Evolutionary conservation across 92 coral and sea anemone genomes (phyloP), one percentile per base, ranked within the genome.

Genomic region (Umimayanthus chanpuru): DNA sequence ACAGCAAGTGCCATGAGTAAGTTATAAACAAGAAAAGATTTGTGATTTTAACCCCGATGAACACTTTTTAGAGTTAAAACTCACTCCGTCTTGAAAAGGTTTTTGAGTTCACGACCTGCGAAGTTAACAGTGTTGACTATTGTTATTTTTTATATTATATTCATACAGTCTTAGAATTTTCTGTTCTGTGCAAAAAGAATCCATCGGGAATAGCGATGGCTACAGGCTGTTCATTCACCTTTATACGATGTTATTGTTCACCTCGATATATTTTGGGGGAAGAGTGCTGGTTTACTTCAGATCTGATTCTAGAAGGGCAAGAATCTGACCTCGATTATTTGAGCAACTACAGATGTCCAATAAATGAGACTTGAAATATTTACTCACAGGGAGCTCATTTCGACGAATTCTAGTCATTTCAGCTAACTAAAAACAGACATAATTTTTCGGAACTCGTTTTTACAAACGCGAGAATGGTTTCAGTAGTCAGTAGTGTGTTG

Each of bases 321-420:
- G 12, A 76, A 39, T 76, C 28, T 76, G 80, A 76, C 80, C 80
- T 23, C 25, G 58, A 76, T 38, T 58, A 76, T 76, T 9, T 76
- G 70, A 12, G 9, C 30, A 29, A 41, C 21, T 43, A 18, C 20
- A 80, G 43, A 53, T 28, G 41, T 49, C 12, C 26, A 53, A 55
- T 6, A 28, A 79, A 0, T 79, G 68, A 61, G 9, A 61, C 25
- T 61, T 20, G 7, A 61, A 61, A 6, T 18, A 61, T 61, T 61
- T 61, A 21, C 68, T 61, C 68, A 21, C 68, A 61, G 68, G 58
- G 58, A 12, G 58, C 12, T 53, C 18, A 53, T 12, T 53, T 53
- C 20, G 11, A 14, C 26, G 14, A 14, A 61, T 61, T 61, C 68
- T 61, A 21, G 68, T 61, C 68, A 61, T 23, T 61, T 61, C 26